These are phyloP conservation scores for Dicranocentrus wangi DNA, from an alignment of 2,888 invertebrate genomes.

Conservation along the genomic window DNA sequence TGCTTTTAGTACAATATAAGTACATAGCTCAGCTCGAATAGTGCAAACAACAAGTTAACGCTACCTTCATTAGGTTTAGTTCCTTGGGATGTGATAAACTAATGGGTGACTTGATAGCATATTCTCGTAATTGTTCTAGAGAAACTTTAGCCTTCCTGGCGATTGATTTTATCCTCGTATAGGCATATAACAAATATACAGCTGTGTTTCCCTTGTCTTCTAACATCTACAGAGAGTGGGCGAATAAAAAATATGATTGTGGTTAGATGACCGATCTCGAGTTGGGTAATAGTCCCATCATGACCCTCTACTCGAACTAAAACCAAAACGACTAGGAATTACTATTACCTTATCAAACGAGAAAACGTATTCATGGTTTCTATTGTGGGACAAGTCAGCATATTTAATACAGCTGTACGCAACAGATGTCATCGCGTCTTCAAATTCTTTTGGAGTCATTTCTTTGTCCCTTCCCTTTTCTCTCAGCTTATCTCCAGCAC, in stretches of 20 bases:
- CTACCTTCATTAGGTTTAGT: slow-evolving; percentile 92
- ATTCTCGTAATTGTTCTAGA: slow-evolving; percentile 79
- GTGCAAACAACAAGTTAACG: too few species aligned
- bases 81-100: slow-evolving; percentile 92
- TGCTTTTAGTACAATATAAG: neutral
- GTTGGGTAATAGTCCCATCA: too few species aligned
- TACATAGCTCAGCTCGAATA: too few species aligned
- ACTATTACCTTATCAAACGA: slow-evolving; percentile 95
- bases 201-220: slow-evolving; percentile 99
- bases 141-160: slow-evolving; percentile 85
- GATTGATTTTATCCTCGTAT: slow-evolving; percentile 94
- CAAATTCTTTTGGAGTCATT: slow-evolving; percentile 86
- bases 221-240: slow-evolving; percentile 83
- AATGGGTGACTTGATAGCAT: slow-evolving; percentile 79
- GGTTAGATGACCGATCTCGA: too few species aligned
- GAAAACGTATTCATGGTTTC: slow-evolving; percentile 95
- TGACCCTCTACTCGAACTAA: neutral
- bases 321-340: too few species aligned
- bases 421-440: slow-evolving; percentile 89
- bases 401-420: slow-evolving; percentile 99
- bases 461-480: slow-evolving; percentile 92
- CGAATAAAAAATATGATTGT: slow-evolving; percentile 45
- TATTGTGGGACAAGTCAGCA: slow-evolving; percentile 94
- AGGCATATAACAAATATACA: slow-evolving; percentile 95
- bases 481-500: slow-evolving; percentile 86